Evolutionary conservation across 2,113 vertebrate genomes (phyloP), one percentile per base, ranked within the genome.

Genomic region (Brachirus orientalis): DNA sequence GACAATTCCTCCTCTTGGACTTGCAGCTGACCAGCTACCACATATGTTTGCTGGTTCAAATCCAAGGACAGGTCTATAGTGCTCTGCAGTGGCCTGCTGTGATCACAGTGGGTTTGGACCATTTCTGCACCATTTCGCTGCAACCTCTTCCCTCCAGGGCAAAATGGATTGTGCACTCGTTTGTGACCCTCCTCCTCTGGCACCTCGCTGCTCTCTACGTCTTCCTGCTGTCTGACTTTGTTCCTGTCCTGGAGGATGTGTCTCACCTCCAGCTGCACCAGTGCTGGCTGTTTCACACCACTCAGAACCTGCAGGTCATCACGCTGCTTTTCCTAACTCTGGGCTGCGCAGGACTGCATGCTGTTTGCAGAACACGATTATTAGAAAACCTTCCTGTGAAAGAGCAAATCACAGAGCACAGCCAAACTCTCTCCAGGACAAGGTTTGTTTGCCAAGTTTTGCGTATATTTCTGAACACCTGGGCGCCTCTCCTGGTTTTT

Each of bases 1-100:
- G 87, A 55, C 88, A 91, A 20, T 71, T 94, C 54, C 47, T 80
- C 0, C 37, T 95, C 61, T 77, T 91, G 46, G 94, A 92, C 0
- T 6, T 92, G 41, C 81, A 87, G 19, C 75, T 96, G 65, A 96
- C 94, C 0, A 85, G 35, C 22, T 94, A 95, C 46, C 95, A 97
- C 20, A 79, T 94, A 10, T 97, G 95, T 63, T 83, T 96, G 6
- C 72, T 96, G 56, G 88, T 92, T 20, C 94, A 96, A 84, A 88
- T 95, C 36, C 19, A 86, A 0, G 93, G 94, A 18, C 83, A 91
- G 4, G 77, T 90, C 57, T 94, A 92, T 0, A 62, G 91, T 0
- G 28, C 84, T 18, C 18, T 96, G 79, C 93, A 94, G 69, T 94
- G 90, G 68, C 95, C 95, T 0, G 87, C 94, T 1, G 89, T 84